These are phyloP conservation scores for Melanotaenia nigrans DNA, from an alignment of 2,797 vertebrate species.

Conservation along the genomic window DNA sequence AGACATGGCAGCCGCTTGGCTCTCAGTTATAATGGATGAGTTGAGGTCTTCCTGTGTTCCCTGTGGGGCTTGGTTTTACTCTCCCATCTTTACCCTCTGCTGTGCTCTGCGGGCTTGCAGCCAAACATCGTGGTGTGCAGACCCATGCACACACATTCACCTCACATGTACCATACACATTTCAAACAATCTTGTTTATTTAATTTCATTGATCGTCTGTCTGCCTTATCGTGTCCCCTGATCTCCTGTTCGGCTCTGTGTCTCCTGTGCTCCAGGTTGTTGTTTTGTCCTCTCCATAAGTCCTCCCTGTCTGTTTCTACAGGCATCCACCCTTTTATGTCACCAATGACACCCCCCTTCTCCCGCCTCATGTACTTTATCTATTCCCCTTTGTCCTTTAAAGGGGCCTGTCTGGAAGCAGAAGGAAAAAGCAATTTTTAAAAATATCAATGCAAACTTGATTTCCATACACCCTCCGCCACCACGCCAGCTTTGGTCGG, in stretches of 20 bases:
- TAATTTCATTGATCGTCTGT: constrained; percentile 69
- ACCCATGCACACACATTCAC: constrained; percentile 32
- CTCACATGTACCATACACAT: constrained; percentile 40
- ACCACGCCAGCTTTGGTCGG: constrained; percentile 41
- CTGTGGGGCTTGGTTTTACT: constrained; percentile 65
- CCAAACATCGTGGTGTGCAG: constrained; percentile 44
- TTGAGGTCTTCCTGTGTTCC: constrained; percentile 69
- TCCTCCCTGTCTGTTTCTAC: constrained; percentile 54
- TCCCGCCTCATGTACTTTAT: constrained; percentile 58
- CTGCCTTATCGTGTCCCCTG: constrained; percentile 61
- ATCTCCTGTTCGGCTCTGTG: constrained; percentile 49
- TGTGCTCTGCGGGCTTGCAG: constrained; percentile 57
- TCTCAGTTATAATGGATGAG: constrained; percentile 81
- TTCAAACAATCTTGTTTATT: constrained; percentile 63
- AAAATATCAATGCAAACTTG: constrained; percentile 86
- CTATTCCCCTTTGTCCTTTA: constrained; percentile 74
- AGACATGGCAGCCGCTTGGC: constrained; percentile 80
- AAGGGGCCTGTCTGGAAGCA: constrained; percentile 60
- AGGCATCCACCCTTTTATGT: constrained; percentile 27
- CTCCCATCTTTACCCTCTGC: constrained; percentile 57
- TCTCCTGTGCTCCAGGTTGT: constrained; percentile 60
- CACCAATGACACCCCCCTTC: neutral
- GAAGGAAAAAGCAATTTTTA: constrained; percentile 74
- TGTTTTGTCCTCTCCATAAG: constrained; percentile 69
- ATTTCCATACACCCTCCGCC: constrained; percentile 69